Evolutionary conservation across 2,113 vertebrate species (phyloP), one percentile per base, ranked within the genome.

Genomic region (Lepisosteus oculatus): DNA sequence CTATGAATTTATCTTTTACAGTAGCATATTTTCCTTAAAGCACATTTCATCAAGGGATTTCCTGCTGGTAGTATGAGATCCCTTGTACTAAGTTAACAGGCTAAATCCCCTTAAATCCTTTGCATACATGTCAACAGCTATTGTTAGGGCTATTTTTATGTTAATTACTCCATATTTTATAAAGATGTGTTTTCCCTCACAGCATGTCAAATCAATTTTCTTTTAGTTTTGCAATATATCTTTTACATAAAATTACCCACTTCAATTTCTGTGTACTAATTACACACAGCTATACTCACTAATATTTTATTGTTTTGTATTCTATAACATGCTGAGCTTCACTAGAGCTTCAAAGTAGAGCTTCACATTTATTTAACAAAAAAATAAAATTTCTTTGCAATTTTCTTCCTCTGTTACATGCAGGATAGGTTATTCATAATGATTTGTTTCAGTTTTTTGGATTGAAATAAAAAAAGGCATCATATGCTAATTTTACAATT

Each of bases 171-270:
- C 72, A 68, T 44, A 55, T 69, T 57, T 63, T 57, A 73, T 71
- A 61, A 77, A 77, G 69, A 78, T 77, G 65, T 61, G 56, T 72
- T 73, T 80, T 74, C 76, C 69, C 56, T 72, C 61, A 51, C 17
- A 74, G 55, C 0, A 61, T 62, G 84, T 85, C 74, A 45, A 69
- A 17, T 75, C 70, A 42, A 74, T 73, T 84, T 76, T 6, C 6
- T 80, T 73, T 66, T 70, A 71, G 70, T 64, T 71, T 74, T 75
- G 75, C 77, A 79, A 82, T 85, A 74, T 74, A 79, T 79, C 65
- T 44, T 69, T 68, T 56, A 13, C 41, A 51, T 17, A 68, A 4
- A 5, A 5, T 72, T 77, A 76, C 78, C 73, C 66, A 69, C 15
- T 76, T 77, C 59, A 6, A 68, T 70, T 77, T 78, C 71, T 70